These are phyloP conservation scores for Drosophila recens DNA, from an alignment of 2,888 invertebrate species.

Conservation along the genomic window DNA sequence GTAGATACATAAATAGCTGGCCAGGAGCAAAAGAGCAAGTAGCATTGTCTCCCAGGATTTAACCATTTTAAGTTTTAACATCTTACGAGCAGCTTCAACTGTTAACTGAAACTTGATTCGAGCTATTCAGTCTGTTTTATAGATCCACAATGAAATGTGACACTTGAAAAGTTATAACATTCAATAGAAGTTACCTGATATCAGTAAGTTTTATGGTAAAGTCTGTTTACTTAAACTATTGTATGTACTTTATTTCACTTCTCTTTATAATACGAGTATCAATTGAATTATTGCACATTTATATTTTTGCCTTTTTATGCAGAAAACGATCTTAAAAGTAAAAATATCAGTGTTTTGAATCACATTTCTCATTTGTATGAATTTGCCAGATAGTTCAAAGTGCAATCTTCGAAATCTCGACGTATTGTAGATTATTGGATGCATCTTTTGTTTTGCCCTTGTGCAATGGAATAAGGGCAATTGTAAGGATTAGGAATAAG, in stretches of 20 bases:
- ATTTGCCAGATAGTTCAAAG: neutral
- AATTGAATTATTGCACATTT: neutral
- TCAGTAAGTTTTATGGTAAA: neutral
- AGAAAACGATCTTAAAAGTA: neutral
- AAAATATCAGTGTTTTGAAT: neutral
- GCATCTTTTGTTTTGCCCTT: neutral
- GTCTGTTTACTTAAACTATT: neutral
- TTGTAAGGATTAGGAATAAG: neutral
- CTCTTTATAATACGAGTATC: too few species aligned
- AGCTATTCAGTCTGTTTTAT: constrained; percentile 21
- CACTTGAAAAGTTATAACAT: neutral
- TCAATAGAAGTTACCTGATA: neutral
- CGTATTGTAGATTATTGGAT: neutral
- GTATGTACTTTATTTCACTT: neutral
- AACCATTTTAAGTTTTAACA: constrained; percentile 11
- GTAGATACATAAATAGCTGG: constrained; percentile 48
- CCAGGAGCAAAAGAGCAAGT: constrained; percentile 41
- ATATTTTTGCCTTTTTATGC: too few species aligned
- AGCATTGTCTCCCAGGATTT: constrained; percentile 36
- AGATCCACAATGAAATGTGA: neutral
- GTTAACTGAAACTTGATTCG: constrained; percentile 13
- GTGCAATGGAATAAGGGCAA: neutral
- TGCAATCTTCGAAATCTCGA: neutral
- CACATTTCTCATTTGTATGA: neutral
- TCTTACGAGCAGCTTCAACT: neutral